Base-by-base conservation (phyloP, 2,888 invertebrate genomes). In the Ophion slaviceki region DNA sequence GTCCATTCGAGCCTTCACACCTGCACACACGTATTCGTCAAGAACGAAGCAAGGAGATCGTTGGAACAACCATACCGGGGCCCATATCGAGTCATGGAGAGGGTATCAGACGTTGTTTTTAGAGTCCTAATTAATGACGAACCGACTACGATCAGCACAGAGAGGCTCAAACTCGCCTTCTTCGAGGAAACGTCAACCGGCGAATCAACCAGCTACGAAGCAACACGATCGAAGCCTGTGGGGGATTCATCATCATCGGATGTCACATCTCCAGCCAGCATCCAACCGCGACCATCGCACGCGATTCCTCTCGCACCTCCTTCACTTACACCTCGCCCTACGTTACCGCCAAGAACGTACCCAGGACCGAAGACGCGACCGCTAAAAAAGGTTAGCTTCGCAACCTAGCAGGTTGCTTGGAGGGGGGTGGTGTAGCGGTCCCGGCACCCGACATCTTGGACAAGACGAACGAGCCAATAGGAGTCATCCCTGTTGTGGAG, bases 51-150 rank as follows among this genome's bases (percentile, higher is more conserved):
- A 4, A 80, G 71, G 74, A 17, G 40, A n/a, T 77, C 85, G 17
- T 80, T 89, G 14, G 81, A 87, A 66, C 88, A 86, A 14, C 90
- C 89, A 0, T 91, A 90, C 70, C 84, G 82, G 10, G 89, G 90
- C n/a, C 90, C 90, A 4, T 86, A 84, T 74, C 59, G 82, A 66
- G 85, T 90, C 8, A 36, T 88, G 24, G 74, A 81, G 20, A 81
- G 78, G 61, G 36, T 78, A 36, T 68, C 74, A 11, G 79, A 87
- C 57, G 87, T 84, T 66, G 24, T 83, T 78, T 87, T 86, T 64
- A 83, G 57, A 74, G 66, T 89, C 7, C 57, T 79, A n/a, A 66
- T 82, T 62, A 83, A 86, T 59, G 87, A 84, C 20, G 82, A 82
- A 53, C 36, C 10, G 8, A 66, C 80, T 17, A 86, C 75, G 4